These are phyloP conservation scores for Chrysoperla carnea DNA, from an alignment of 1,140 invertebrate genomes.

Conservation along the genomic window DNA sequence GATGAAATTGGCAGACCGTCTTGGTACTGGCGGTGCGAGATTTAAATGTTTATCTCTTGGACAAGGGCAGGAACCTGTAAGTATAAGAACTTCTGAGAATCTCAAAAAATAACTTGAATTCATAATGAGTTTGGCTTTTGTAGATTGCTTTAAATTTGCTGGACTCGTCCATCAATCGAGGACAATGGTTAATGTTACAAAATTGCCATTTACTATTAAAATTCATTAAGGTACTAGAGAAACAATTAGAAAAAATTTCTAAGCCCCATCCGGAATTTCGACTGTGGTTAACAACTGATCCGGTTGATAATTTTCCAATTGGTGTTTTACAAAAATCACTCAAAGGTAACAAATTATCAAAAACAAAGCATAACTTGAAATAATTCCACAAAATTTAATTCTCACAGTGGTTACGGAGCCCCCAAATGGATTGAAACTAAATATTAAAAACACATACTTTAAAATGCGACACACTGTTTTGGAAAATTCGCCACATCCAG, in stretches of 20 bases:
- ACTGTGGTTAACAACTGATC: conserved; percentile 84
- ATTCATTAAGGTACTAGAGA: conserved; percentile 68
- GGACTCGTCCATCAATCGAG: conserved; percentile 50
- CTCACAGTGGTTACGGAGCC: conserved; percentile 70
- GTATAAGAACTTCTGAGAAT: neutral
- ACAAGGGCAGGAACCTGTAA: conserved; percentile 70
- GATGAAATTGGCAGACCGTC: conserved; percentile 66
- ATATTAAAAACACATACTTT: conserved; percentile 74
- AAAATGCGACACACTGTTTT: conserved; percentile 56
- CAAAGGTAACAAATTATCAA: conserved; percentile 37
- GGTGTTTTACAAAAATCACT: conserved; percentile 71
- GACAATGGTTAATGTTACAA: conserved; percentile 79
- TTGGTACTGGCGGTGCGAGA: conserved; percentile 47
- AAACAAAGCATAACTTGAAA: conserved; percentile 5
- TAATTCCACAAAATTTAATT: conserved; percentile 5
- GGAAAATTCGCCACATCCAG: conserved; percentile 48
- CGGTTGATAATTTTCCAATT: conserved; percentile 67
- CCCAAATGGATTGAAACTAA: conserved; percentile 75
- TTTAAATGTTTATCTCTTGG: conserved; percentile 74
- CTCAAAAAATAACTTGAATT: neutral
- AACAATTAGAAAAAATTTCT: conserved; percentile 55
- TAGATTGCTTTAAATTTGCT: conserved; percentile 53
- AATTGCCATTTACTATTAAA: conserved; percentile 72
- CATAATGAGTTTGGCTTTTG: conserved; percentile 4
- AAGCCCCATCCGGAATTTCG: conserved; percentile 77